Percentiles rank a stretch among this genome's conserved stretches.
Evolutionary conservation across 2,797 vertebrate genomes (phyloP).

Genomic region (Serranus cabrilla): DNA sequence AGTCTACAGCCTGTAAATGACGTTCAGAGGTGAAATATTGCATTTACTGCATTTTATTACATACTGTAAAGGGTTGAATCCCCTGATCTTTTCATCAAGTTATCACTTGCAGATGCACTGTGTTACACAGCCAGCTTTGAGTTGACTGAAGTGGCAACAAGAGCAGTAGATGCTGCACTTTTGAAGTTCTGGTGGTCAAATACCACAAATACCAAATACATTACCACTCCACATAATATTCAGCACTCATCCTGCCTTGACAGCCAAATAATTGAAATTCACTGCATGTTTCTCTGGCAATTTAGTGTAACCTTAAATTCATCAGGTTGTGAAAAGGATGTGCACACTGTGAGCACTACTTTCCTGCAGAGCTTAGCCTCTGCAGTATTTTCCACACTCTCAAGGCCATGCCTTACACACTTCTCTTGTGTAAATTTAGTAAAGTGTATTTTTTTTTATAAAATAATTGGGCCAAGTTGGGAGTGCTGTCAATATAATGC

Average conservation of each 20-base stretch:
- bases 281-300: not conserved
- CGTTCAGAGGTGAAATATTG: too few relatives aligned
- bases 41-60: too few relatives aligned
- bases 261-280: not conserved
- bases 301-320: slow-evolving; percentile 3
- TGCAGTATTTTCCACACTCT: slow-evolving; percentile 10
- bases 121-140: not conserved
- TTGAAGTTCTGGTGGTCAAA: not conserved
- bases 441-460: not conserved
- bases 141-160: not conserved
- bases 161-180: too few relatives aligned
- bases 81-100: too few relatives aligned
- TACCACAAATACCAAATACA: too few relatives aligned
- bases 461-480: slow-evolving; percentile 1
- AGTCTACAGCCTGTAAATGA: not conserved
- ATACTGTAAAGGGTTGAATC: not conserved
- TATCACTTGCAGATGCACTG: not conserved
- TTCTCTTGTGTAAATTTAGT: not conserved
- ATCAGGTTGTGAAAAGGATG: slow-evolving; percentile 6
- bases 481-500: slow-evolving; percentile 11
- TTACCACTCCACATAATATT: not conserved
- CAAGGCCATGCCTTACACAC: slow-evolving; percentile 12
- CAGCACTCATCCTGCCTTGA: not conserved
- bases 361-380: slow-evolving; percentile 13
- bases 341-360: not conserved